phyloP scores from a whole-genome alignment of 2,888 invertebrate species.

The Papilio gigon region DNA sequence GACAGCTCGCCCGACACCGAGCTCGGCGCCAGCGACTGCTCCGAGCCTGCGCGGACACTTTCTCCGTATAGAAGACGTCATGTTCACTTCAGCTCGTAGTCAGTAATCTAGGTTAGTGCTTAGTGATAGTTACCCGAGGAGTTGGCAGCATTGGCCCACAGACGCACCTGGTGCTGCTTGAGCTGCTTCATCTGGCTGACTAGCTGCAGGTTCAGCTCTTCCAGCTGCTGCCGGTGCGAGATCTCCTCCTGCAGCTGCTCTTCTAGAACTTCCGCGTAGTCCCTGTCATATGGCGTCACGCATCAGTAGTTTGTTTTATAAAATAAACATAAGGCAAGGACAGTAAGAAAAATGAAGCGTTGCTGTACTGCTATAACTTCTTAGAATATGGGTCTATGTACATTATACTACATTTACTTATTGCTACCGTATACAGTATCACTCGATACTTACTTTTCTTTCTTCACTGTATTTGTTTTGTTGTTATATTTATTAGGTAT shows the following conservation, averaged over 20 bases:
- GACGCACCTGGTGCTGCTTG: conserved; percentile 70
- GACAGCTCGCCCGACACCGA: conserved; percentile 65
- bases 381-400: no score
- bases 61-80: background rate
- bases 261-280: conserved; percentile 75
- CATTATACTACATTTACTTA: no score
- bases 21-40: conserved; percentile 71
- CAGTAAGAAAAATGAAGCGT: no score
- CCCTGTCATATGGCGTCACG: conserved; percentile 51
- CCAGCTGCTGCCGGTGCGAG: conserved; percentile 83
- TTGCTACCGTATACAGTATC: no score
- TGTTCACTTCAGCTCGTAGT: background rate
- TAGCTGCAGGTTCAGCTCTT: conserved; percentile 83
- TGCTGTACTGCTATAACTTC: no score
- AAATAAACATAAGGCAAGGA: no score
- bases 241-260: conserved; percentile 84
- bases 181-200: conserved; percentile 83
- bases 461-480: conserved; percentile 61
- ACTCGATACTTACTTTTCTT: conserved; percentile 65
- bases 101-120: no score
- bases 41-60: conserved; percentile 61
- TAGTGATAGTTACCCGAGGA: conserved; percentile 61
- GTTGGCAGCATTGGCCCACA: conserved; percentile 66
- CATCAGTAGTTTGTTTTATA: background rate
- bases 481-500: conserved; percentile 58